Conservation (phyloP, 2,888 invertebrate species). For the Crossocerus cetratus region DNA sequence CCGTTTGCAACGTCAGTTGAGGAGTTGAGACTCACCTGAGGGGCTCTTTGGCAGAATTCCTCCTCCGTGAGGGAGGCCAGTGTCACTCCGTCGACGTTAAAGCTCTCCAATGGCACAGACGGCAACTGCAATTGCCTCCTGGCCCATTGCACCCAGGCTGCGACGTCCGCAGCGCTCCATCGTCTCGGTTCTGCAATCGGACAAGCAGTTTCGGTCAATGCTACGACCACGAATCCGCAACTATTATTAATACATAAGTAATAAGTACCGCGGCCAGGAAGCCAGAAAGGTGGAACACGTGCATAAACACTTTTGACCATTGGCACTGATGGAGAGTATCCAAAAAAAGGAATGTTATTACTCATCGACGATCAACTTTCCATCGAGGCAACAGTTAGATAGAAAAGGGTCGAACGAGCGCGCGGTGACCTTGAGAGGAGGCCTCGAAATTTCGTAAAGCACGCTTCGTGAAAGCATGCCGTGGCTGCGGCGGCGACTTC, state of each 20-base stretch:
- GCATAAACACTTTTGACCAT: too few species aligned
- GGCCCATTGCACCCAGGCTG: conserved; percentile 93
- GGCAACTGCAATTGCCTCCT: conserved; percentile 88
- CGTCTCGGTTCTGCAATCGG: conserved; percentile 87
- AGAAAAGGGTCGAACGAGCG: conserved; percentile 31
- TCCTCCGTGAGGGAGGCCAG: conserved; percentile 89
- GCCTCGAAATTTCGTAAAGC: conserved; percentile 68
- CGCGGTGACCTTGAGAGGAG: conserved; percentile 57
- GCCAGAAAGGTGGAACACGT: too few species aligned
- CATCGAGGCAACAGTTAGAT: conserved; percentile 7
- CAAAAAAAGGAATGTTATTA: background rate
- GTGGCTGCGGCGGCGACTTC: conserved; percentile 39
- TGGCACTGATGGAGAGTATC: too few species aligned
- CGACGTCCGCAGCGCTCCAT: conserved; percentile 91
- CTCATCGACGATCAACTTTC: background rate
- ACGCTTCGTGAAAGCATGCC: conserved; percentile 45
- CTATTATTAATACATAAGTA: too few species aligned
- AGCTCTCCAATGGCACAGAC: conserved; percentile 85
- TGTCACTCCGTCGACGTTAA: conserved; percentile 88
- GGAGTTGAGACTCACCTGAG: conserved; percentile 82
- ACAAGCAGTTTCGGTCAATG: background rate
- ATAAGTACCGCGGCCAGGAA: too few species aligned
- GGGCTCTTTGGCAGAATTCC: conserved; percentile 89
- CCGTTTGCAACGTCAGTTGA: conserved; percentile 6
- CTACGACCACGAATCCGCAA: too few species aligned